Evolutionary conservation across 2,113 vertebrate species (phyloP), one percentile per base, ranked within the genome.

Genomic region (Rhinolophus sinicus): DNA sequence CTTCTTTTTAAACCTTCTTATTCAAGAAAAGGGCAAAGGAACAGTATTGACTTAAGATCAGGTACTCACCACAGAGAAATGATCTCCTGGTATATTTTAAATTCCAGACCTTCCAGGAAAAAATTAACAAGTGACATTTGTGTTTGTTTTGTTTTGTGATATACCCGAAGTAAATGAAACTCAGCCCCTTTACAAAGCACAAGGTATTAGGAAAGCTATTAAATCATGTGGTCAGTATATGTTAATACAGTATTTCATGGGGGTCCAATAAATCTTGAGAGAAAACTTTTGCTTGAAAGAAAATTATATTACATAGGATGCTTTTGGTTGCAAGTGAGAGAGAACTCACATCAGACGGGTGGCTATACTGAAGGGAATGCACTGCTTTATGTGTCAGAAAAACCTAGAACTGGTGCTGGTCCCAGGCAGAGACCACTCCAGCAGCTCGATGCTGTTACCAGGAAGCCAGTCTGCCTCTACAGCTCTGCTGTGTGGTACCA

Each of bases 61-160:
- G 75, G 30, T 77, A 5, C 7, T 47, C 62, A 82, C 60, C 28
- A 50, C 65, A 84, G 14, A 88, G 62, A 84, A 92, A 50, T 40
- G 9, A 89, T 40, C 62, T 72, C 10, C 0, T 56, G 33, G 38
- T 73, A 22, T 40, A 78, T 54, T 62, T 88, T 64, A 78, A 85
- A 47, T 64, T 70, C 47, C 54, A 54, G 52, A 84, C 24, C 24
- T 40, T 56, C 13, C 40, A 85, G 30, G 52, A 77, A 84, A 93
- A 64, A 72, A 19, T 19, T 47, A 78, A 72, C 78, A 60, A 16
- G 35, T 52, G 90, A 62, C n/a, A 50, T 60, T 92, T 60, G 16
- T 54, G 83, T 92, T 75, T 38, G 21, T 88, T 92, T 75, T 38
- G 21, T 88, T 93, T 75, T 72, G 50, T 78, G 44, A 93, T 77